Conservation (phyloP, 2,797 vertebrate genomes). For the Odontamblyopus lacepedii region DNA sequence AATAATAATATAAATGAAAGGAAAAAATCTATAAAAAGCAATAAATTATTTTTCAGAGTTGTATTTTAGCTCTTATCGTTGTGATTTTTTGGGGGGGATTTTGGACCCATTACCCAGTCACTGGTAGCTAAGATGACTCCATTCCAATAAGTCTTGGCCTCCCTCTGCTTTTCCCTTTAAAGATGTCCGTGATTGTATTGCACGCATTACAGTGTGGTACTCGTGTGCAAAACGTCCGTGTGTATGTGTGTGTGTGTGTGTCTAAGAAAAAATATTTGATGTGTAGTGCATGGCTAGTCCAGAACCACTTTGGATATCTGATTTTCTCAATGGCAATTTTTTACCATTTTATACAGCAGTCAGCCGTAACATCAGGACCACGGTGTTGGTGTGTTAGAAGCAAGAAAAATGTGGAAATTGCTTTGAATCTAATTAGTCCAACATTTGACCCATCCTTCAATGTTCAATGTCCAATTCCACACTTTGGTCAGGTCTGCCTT, state of each 20-base stretch:
- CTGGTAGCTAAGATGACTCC: conserved; percentile 68
- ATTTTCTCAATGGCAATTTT: conserved; percentile 59
- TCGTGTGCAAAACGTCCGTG: conserved; percentile 64
- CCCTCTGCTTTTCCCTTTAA: conserved; percentile 57
- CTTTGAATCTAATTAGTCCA: too few species aligned
- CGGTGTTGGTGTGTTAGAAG: background rate
- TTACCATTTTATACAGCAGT: conserved; percentile 35
- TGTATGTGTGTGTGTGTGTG: conserved; percentile 43
- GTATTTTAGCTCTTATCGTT: conserved; percentile 96
- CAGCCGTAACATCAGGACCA: conserved; percentile 3
- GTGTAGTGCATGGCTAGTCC: conserved; percentile 70
- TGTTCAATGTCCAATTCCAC: too few species aligned
- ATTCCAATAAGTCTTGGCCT: conserved; percentile 57
- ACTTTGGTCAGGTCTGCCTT: too few species aligned
- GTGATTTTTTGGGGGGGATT: conserved; percentile 86
- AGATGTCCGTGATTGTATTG: conserved; percentile 65
- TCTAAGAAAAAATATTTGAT: conserved; percentile 60
- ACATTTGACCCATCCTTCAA: too few species aligned
- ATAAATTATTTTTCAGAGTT: conserved; percentile 99
- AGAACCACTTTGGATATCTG: conserved; percentile 58
- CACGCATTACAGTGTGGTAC: conserved; percentile 61
- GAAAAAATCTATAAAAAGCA: conserved; percentile 87
- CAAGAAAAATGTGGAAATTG: background rate
- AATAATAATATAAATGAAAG: conserved; percentile 76
- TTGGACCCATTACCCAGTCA: conserved; percentile 89